phyloP scores from a whole-genome alignment of 2,113 vertebrate genomes.

The Vanacampus margaritifer region DNA sequence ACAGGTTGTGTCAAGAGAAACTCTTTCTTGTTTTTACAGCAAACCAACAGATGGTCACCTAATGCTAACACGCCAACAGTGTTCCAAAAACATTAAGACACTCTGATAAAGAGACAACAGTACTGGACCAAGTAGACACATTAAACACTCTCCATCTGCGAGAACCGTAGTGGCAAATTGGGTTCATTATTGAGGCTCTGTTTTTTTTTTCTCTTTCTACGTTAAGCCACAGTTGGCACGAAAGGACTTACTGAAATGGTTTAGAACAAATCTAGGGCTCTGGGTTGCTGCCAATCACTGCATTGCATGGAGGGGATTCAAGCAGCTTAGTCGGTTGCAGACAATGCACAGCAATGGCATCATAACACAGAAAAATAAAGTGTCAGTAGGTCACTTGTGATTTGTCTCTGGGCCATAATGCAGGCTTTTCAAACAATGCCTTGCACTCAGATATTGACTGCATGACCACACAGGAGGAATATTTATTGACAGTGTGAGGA shows the following conservation, averaged over 20 bases:
- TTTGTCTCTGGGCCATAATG: conserved; percentile 26
- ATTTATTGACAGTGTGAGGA: not conserved
- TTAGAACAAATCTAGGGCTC: conserved; percentile 54
- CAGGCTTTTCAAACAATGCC: conserved; percentile 37
- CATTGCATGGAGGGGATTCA: conserved; percentile 40
- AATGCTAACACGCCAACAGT: not conserved
- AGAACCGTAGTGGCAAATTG: conserved; percentile 41
- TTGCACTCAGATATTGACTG: conserved; percentile 21
- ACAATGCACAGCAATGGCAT: conserved; percentile 60
- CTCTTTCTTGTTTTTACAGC: conserved; percentile 13
- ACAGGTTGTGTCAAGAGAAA: conserved; percentile 17
- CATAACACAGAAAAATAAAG: conserved; percentile 60
- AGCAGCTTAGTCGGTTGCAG: conserved; percentile 57
- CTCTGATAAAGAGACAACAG: conserved; percentile 27
- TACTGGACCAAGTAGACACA: conserved; percentile 13
- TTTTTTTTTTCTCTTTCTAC: conserved; percentile 24
- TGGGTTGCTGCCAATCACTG: conserved; percentile 49
- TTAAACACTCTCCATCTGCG: conserved; percentile 45
- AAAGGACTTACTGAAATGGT: conserved; percentile 30
- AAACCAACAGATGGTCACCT: conserved; percentile 35
- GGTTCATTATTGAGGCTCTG: conserved; percentile 42
- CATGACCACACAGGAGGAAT: conserved; percentile 47
- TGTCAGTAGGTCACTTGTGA: conserved; percentile 52
- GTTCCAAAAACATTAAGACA: conserved; percentile 20
- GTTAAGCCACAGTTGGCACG: conserved; percentile 40